A percentile compares a stretch with the other conserved stretches of the same genome.
Conservation (phyloP, 2,888 invertebrate genomes). For the Tetragnatha montana region DNA sequence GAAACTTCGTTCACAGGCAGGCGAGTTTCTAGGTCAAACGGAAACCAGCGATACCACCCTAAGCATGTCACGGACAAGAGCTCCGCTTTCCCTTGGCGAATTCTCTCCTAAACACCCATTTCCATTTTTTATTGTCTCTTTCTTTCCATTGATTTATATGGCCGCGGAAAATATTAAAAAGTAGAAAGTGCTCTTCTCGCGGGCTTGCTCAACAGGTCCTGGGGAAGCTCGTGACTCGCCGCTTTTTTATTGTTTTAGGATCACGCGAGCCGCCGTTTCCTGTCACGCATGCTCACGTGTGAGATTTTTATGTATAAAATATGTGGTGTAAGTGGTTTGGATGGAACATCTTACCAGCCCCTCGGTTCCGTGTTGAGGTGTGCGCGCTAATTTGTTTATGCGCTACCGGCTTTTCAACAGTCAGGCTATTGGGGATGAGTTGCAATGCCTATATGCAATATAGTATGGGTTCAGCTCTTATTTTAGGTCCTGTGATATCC, state of each 20-base stretch:
- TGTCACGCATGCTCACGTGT: conserved; percentile 65
- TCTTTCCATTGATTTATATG: conserved; percentile 41
- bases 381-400: neutral
- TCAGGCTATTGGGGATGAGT: neutral
- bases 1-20: conserved; percentile 36
- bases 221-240: conserved; percentile 29
- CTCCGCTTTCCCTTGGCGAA: neutral
- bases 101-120: conserved; percentile 20
- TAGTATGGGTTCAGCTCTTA: too few species aligned
- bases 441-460: too few species aligned
- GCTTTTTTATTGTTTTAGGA: conserved; percentile 29
- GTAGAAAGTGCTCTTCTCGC: neutral
- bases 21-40: conserved; percentile 65
- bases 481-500: too few species aligned
- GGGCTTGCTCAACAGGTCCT: conserved; percentile 60
- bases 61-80: conserved; percentile 57
- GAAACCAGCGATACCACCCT: conserved; percentile 55
- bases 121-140: conserved; percentile 32
- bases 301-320: conserved; percentile 7
- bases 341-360: neutral
- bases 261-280: conserved; percentile 64
- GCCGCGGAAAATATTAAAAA: conserved; percentile 22
- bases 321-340: neutral
- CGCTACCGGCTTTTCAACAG: neutral
- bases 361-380: neutral